These are phyloP conservation scores for Scelioninae gen. 1 DNA, from an alignment of 2,888 invertebrate genomes.

Conservation along the genomic window DNA sequence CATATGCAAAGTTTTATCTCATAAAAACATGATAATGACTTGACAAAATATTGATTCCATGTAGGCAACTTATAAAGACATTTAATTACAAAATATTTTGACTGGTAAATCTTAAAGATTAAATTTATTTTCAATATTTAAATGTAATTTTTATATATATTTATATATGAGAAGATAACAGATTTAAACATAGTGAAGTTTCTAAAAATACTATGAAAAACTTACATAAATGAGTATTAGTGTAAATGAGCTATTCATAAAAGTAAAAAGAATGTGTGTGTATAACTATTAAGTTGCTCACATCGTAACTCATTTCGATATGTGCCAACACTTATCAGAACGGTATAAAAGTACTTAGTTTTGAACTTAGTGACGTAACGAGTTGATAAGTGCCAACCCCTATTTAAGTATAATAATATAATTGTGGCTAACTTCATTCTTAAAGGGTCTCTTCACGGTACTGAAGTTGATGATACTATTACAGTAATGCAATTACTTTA, in stretches of 20 bases:
- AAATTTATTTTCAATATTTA: too few relatives aligned
- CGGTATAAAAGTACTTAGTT: conserved; percentile 7
- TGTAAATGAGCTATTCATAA: background rate
- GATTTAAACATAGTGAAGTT: too few relatives aligned
- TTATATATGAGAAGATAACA: too few relatives aligned
- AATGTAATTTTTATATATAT: too few relatives aligned
- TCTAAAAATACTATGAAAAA: too few relatives aligned
- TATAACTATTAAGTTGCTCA: background rate
- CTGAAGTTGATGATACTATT: conserved; percentile 48
- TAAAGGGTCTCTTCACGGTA: conserved; percentile 30
- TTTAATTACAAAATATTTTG: conserved; percentile 17
- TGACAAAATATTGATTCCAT: background rate
- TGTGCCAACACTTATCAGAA: conserved; percentile 7
- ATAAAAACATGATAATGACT: background rate
- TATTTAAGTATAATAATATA: conserved; percentile 37
- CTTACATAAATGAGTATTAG: too few relatives aligned
- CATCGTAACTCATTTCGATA: conserved; percentile 12
- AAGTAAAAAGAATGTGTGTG: background rate
- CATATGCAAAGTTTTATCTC: too few relatives aligned
- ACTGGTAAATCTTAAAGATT: background rate
- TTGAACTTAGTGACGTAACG: conserved; percentile 22
- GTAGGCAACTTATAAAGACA: conserved; percentile 13
- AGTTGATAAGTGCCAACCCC: conserved; percentile 34
- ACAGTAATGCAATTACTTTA: conserved; percentile 40
- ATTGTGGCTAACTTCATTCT: conserved; percentile 41